Evolutionary conservation across 35 echinoderm and acorn worm genomes (phyloP), one percentile per base, ranked within the genome.

Genomic region (Amphiura filiformis): DNA sequence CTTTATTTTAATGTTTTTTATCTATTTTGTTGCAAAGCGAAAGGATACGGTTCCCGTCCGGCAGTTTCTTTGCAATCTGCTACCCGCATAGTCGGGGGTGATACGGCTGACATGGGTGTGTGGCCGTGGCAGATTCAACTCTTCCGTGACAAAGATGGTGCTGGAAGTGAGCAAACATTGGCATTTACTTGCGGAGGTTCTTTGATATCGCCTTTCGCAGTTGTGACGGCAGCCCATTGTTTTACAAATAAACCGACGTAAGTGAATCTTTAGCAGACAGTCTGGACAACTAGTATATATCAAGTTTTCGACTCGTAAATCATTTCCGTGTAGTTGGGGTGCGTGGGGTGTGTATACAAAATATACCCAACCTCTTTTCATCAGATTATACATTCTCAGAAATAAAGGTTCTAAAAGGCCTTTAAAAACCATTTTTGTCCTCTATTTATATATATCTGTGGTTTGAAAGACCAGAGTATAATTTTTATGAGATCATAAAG

Each of bases 71-170:
- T 26, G 61, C 61, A 70, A 17, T 83, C 40, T 23, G 26, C 70
- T 34, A 35, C 34, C 40, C 88, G 88, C 1, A 84, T 90, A 38
- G 88, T 90, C 0, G 88, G 88, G 9, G 88, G 88, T 31, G 81
- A 84, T 14, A 70, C 35, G 9, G 80, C 88, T 4, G 31, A 39
- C 2, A 32, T 34, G 0, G 88, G 81, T 0, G 57, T 65, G 34
- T 90, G 80, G 88, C 88, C 88, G 1, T 90, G 88, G 88, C 88
- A 90, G 81, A 81, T 80, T 23, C 49, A 75, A 78, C 81, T 90
- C 23, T 76, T 37, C 32, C 49, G 83, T 65, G 31, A 65, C 34
- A 9, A 14, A 0, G 56, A 85, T 23, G 56, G 83, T 37, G 17
- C 34, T 1, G 88, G 88, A 14, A 33, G 70, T 36, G 32, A 23